These are phyloP conservation scores for Crenuchus spilurus DNA, from an alignment of 2,797 vertebrate genomes.

Conservation along the genomic window DNA sequence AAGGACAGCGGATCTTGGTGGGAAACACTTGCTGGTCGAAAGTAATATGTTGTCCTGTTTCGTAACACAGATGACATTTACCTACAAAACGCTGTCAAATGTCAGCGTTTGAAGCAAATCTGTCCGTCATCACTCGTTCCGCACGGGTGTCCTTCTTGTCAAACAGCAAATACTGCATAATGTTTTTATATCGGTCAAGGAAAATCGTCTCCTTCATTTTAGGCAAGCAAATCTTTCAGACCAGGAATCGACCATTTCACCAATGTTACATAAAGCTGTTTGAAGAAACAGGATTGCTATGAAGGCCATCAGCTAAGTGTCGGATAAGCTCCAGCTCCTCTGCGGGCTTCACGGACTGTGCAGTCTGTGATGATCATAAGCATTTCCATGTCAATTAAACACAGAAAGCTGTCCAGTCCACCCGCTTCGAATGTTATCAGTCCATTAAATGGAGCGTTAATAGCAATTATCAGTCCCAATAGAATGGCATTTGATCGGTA, in stretches of 20 bases:
- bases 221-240: not conserved
- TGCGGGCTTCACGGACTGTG: not conserved
- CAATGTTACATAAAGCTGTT: not conserved
- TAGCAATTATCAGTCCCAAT: too few species aligned
- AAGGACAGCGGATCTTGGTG: slow-evolving; percentile 4
- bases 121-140: not conserved
- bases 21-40: slow-evolving; percentile 17
- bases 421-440: too few species aligned
- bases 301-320: not conserved
- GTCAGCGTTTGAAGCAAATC: not conserved
- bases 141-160: not conserved
- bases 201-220: slow-evolving; percentile 1
- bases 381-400: not conserved
- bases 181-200: too few species aligned
- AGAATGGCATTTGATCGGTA: too few species aligned
- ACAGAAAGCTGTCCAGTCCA: not conserved
- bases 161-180: not conserved
- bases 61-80: slow-evolving; percentile 7
- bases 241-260: not conserved
- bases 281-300: not conserved
- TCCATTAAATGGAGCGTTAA: too few species aligned
- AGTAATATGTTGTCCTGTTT: slow-evolving; percentile 2
- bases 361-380: not conserved
- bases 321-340: not conserved
- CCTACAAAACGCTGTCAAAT: not conserved